Conservation (phyloP, 2,113 vertebrate species). For the Fulmarus glacialis region DNA sequence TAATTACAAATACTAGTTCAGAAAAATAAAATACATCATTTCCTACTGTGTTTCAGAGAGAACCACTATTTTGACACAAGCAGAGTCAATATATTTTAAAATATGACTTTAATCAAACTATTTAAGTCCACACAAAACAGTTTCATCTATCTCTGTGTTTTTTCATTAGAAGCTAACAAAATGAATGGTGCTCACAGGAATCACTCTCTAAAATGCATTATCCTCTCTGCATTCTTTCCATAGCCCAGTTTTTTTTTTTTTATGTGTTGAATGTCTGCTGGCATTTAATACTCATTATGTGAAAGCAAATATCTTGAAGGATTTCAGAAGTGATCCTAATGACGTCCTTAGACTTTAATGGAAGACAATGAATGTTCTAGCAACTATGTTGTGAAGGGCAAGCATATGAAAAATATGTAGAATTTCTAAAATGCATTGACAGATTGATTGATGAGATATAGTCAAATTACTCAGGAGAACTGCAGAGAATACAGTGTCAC, state of each 20-base stretch:
- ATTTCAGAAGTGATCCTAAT: background rate
- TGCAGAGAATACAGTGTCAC: background rate
- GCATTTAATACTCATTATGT: slow-evolving; percentile 22
- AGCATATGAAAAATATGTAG: background rate
- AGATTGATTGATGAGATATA: slow-evolving; percentile 7
- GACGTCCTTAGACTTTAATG: background rate
- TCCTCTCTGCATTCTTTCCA: background rate
- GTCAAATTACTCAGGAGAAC: background rate
- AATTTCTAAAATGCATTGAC: slow-evolving; percentile 1
- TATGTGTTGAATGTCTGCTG: background rate
- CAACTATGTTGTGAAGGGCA: background rate
- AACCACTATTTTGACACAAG: background rate
- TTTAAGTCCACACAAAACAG: background rate
- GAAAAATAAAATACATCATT: background rate
- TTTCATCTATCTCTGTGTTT: background rate
- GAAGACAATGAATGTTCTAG: background rate
- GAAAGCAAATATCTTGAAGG: slow-evolving; percentile 4
- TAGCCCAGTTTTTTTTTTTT: background rate
- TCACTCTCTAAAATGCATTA: background rate
- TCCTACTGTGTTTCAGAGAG: background rate
- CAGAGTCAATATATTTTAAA: background rate
- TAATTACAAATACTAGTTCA: background rate
- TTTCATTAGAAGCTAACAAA: slow-evolving; percentile 10
- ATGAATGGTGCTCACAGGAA: background rate
- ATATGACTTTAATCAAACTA: background rate